A percentile compares a stretch with the other conserved stretches of the same genome.
Conservation (phyloP, 2,888 invertebrate genomes). For the Merodon equestris region DNA sequence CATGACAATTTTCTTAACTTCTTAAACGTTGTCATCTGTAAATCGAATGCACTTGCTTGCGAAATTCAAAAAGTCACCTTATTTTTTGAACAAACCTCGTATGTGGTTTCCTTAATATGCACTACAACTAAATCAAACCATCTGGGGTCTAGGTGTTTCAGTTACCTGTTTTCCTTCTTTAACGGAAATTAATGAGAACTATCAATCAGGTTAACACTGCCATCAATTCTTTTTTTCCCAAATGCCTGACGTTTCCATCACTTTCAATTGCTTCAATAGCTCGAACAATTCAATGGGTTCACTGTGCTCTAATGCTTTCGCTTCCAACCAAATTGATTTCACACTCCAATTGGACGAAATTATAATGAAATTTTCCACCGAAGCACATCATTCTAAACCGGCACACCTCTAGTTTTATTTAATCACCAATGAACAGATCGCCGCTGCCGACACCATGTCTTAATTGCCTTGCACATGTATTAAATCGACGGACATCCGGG, state of each 20-base stretch:
- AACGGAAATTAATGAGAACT: constrained; percentile 59
- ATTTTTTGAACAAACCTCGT: too few relatives aligned
- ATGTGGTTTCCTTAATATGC: too few relatives aligned
- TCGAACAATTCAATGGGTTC: constrained; percentile 17
- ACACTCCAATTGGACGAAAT: constrained; percentile 20
- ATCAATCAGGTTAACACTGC: constrained; percentile 64
- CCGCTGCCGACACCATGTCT: constrained; percentile 47
- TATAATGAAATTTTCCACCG: neutral
- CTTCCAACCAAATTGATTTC: constrained; percentile 37
- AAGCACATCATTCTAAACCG: neutral
- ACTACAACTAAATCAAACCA: constrained; percentile 33
- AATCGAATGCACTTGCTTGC: too few relatives aligned
- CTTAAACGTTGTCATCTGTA: too few relatives aligned
- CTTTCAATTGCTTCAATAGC: too few relatives aligned
- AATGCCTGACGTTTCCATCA: constrained; percentile 22
- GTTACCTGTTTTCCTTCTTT: constrained; percentile 60
- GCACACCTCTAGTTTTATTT: constrained; percentile 21
- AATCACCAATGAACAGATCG: constrained; percentile 21
- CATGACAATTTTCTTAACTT: too few relatives aligned
- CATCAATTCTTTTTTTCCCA: constrained; percentile 45
- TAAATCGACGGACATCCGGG: neutral
- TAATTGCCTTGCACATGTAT: constrained; percentile 45
- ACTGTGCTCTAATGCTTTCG: constrained; percentile 1
- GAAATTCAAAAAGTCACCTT: too few relatives aligned
- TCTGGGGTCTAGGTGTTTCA: constrained; percentile 21